Conservation (phyloP, 2,113 vertebrate species). For the Marcusenius ussheri region DNA sequence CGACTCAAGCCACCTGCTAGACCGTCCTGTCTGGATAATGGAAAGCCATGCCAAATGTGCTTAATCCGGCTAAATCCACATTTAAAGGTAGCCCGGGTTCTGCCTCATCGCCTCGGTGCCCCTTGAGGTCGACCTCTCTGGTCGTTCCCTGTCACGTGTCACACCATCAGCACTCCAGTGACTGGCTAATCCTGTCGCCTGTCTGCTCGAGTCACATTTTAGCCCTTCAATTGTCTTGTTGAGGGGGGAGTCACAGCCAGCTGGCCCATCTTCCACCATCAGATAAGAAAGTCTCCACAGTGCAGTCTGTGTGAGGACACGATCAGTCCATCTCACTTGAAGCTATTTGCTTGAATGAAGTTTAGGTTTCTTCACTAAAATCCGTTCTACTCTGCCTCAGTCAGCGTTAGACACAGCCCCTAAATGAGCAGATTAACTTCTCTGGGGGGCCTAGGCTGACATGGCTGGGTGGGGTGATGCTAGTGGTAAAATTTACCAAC, state of each 20-base stretch:
- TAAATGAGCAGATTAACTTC: background rate
- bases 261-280: background rate
- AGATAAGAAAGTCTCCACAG: background rate
- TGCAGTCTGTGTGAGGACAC: background rate
- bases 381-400: background rate
- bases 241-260: background rate
- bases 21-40: background rate
- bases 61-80: conserved; percentile 23
- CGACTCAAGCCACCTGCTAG: background rate
- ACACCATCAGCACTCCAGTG: conserved; percentile 31
- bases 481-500: background rate
- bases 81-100: conserved; percentile 38
- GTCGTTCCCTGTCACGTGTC: conserved; percentile 28
- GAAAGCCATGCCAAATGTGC: background rate
- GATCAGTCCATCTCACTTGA: background rate
- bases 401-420: background rate
- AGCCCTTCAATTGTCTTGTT: conserved; percentile 22
- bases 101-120: conserved; percentile 40
- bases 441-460: background rate
- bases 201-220: conserved; percentile 59
- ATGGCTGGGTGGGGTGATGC: background rate
- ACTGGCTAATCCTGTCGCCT: conserved; percentile 50
- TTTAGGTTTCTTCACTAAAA: background rate
- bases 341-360: background rate
- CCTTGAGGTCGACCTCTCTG: background rate